Evolutionary conservation across 1,140 invertebrate species (phyloP).

Genomic region (Temnothorax longispinosus): DNA sequence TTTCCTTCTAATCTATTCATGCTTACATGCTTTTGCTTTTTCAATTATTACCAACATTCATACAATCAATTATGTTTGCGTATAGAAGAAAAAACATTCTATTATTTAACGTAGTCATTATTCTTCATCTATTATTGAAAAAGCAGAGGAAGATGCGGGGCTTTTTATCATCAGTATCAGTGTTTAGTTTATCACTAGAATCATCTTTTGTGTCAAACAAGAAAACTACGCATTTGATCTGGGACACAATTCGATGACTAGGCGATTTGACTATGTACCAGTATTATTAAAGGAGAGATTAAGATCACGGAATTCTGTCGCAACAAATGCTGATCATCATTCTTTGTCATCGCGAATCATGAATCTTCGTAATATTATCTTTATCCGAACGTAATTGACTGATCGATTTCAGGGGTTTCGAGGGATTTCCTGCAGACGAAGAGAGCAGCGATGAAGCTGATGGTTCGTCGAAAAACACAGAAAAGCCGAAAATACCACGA

Average conservation of each 20-base stretch:
- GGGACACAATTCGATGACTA: conserved; percentile 59
- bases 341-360: conserved; percentile 61
- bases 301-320: conserved; percentile 59
- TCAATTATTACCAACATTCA: conserved; percentile 57
- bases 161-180: conserved; percentile 83
- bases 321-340: conserved; percentile 67
- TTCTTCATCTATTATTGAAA: conserved; percentile 63
- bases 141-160: conserved; percentile 72
- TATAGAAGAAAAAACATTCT: conserved; percentile 44
- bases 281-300: conserved; percentile 3
- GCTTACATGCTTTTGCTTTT: conserved; percentile 63
- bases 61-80: conserved; percentile 23
- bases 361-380: conserved; percentile 30
- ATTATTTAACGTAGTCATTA: conserved; percentile 38
- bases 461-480: conserved; percentile 79
- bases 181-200: conserved; percentile 72
- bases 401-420: conserved; percentile 76
- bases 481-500: conserved; percentile 85
- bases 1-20: conserved; percentile 63
- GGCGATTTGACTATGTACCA: conserved; percentile 38
- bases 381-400: conserved; percentile 34
- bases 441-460: conserved; percentile 83
- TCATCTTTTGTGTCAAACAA: conserved; percentile 67
- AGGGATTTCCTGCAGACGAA: conserved; percentile 79
- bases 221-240: conserved; percentile 51